Base-by-base conservation (phyloP, 1,140 invertebrate species). In the Ceratosolen fusciceps region DNA sequence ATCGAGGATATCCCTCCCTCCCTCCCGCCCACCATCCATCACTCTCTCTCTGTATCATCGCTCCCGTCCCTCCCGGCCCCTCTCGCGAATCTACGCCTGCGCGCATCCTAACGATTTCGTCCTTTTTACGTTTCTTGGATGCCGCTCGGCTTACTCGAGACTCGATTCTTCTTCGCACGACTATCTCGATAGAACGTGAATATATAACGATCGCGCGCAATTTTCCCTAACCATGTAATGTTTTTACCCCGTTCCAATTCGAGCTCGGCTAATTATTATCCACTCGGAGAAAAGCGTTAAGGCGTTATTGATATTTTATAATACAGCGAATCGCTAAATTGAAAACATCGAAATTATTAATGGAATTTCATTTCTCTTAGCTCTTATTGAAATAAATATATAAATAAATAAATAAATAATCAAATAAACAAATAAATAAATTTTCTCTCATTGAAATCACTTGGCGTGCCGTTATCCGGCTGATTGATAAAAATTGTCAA, bases 131-230 rank as follows among this genome's bases (percentile, higher is more conserved):
- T 9, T 19, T 19, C 21, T 52, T 21, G 3, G 43, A 47, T 16
- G 19, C 49, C 2, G 21, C 49, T 21, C 49, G 10, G 9, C 5
- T 16, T 21, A 16, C 26, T 29, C 29, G 12, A 2, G 43, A 34
- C 19, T 75, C 21, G 34, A n/a, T 68, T 10, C 21, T n/a, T 24
- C 14, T 31, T 8, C 21, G 7, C 49, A 14, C 9, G 47, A 52
- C 19, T 19, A 26, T 56, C n/a, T 34, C 29, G 49, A 72, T 78
- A 47, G 31, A 26, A 31, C 68, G 58, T 43, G 37, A 52, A 58
- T 77, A 70, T 43, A n/a, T 31, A n/a, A 70, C 70, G 24, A 70
- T 58, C 62, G 52, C 21, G n/a, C 47, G 56, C 5, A 60, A 74
- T 74, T 43, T 60, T 62, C 39, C 12, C 1, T 47, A 47, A 47